Evolutionary conservation across 2,113 vertebrate species (phyloP), one percentile per base, ranked within the genome.

Genomic region (Neodon shergylaensis): DNA sequence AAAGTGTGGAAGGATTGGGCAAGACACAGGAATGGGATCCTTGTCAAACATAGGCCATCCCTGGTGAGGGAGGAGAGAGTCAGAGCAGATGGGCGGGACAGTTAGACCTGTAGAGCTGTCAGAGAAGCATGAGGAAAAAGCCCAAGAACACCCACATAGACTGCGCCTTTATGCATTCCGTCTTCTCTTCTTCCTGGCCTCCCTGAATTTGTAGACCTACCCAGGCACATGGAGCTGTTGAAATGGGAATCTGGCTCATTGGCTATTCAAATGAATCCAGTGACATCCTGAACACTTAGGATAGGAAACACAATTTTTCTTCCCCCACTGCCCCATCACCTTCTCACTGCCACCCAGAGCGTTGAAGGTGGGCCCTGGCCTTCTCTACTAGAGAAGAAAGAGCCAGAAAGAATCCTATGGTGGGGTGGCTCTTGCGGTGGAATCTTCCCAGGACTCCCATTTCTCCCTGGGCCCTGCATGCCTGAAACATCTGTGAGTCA

Each of bases 31-130:
- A 66, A 33, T 10, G 42, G 31, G 63, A 26, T 31, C 26, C n/a
- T 3, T 58, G 58, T 52, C 0, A 0, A 10, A 16, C 44, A 58
- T 2, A 61, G 84, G 49, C 28, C 39, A 3, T 63, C 8, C 0
- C 0, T n/a, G 65, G 5, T 58, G 94, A n/a, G 44, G 21, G 72
- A 72, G 49, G 26, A 47, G 12, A 2, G 0, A 26, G 54, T 44
- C 28, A 12, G 76, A 39, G 31, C 14, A 8, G 26, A 14, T 5
- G 66, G 4, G 36, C 28, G 33, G 33, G 11, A 26, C 33, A 42
- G 33, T 21, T 76, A 77, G 73, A 84, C 31, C 33, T 17, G 6
- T 11, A 68, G 54, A 13, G 28, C 1, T 77, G 19, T 83, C 6
- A 6, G 17, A 81, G 88, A 54, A 9, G 4, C 49, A 63, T 14